Base-by-base conservation (phyloP, 2,113 vertebrate species). In the Ellobius talpinus region DNA sequence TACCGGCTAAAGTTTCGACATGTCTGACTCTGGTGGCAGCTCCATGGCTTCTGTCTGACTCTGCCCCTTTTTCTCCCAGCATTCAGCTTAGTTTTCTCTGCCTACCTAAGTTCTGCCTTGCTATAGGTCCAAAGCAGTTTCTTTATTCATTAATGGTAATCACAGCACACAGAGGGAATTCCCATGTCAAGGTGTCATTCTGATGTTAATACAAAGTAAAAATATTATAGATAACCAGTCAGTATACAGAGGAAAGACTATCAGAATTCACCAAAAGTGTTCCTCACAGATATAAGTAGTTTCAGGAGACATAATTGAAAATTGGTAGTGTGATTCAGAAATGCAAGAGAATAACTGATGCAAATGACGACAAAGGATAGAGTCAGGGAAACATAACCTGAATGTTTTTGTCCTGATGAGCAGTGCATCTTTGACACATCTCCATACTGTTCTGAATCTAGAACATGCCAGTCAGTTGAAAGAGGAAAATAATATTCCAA, bases 161-260 rank as follows among this genome's bases (percentile, higher is more conserved):
- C 58, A 21, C 58, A 58, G 5, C 19, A 58, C 58, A 58, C 19
- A 58, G 58, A 58, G 58, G 58, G 58, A 6, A 58, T 19, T 58
- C 19, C 58, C 19, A 5, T 19, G 21, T 58, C 58, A 58, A 26
- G 74, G 23, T 78, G 29, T 12, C 5, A 76, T 52, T 92, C n/a
- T 86, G 23, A 87, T 66, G 78, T 2, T 76, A 77, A 73, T 55
- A 81, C 19, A 85, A 87, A 84, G 47, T 91, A 78, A 91, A 95
- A 93, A 55, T 39, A 19, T 3, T 12, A 33, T 36, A 17, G 1
- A 19, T 17, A 39, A 29, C 3, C 2, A 42, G 7, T 29, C 3
- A 33, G 36, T 42, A 13, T 33, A 58, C 39, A 29, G 47, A 45
- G 23, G 47, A 90, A 95, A 77, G 39, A 2, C 9, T 92, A 91